Evolutionary conservation across 2,797 vertebrate genomes (phyloP), one percentile per base, ranked within the genome.

Genomic region (Falco columbarius): DNA sequence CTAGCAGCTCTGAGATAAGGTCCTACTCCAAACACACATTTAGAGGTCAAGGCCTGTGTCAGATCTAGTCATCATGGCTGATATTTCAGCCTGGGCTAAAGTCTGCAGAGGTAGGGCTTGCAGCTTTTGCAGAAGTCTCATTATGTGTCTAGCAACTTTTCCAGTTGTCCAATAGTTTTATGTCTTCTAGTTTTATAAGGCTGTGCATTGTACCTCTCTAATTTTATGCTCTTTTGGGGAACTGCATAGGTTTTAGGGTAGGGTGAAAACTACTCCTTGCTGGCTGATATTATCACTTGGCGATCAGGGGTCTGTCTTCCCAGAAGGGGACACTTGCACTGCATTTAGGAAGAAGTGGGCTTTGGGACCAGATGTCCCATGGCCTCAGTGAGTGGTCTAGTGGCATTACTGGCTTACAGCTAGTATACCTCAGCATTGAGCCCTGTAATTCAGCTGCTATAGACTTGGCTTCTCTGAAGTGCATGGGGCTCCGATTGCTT

Each of bases 401-500:
- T 58, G 73, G 29, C 36, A 22, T 49, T 51, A 29, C 46, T 59
- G 74, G 7, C 32, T 79, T 47, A 38, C 16, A 74, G 42, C 16
- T 23, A 12, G 10, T 10, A 4, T 3, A 26, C 23, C 65, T 46
- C 30, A 12, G 4, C 10, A 27, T 8, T 46, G 87, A 76, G n/a
- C 11, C 7, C 38, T 6, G 3, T 38, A 68, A 52, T 14, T 80
- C 79, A 71, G n/a, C 27, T 63, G 63, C 15, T 63, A 2, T 12
- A 70, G 38, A 40, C 67, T 73, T 85, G 36, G 49, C 19, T 73
- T 13, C 40, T 24, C 29, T 24, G 59, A 72, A 65, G 27, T 46
- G 38, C 59, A 9, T 1, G 1, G 23, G 32, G 18, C 32, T 84
- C 49, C 46, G 56, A 24, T 55, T 0, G 0, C 27, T 88, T 66